Conservation (phyloP, 92 coral and sea anemone genomes). For the Diadumene lineata region DNA sequence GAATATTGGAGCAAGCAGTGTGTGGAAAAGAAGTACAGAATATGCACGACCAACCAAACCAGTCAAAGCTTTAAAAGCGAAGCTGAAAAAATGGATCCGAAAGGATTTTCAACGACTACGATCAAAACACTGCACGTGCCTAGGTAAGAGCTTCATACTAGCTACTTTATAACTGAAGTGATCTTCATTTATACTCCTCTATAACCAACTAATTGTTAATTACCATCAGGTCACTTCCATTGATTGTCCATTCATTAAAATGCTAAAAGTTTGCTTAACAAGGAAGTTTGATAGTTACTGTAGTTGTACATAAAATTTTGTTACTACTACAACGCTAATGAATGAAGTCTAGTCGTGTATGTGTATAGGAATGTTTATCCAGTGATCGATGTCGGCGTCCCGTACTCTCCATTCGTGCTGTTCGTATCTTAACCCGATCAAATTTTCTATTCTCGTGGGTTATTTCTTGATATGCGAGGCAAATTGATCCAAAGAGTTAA, state of each 20-base stretch:
- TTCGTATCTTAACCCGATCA: conserved; percentile 7
- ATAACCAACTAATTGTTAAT: conserved; percentile 1
- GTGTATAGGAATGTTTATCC: conserved; percentile 25
- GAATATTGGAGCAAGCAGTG: conserved; percentile 40
- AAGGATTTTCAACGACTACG: conserved; percentile 26
- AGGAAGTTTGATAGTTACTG: conserved; percentile 29
- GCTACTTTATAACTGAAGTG: conserved; percentile 9
- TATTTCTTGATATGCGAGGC: conserved; percentile 17
- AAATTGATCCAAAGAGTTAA: conserved; percentile 27
- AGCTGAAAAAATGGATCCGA: conserved; percentile 26
- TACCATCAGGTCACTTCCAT: neutral
- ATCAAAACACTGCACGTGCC: conserved; percentile 34
- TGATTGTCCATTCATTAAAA: conserved; percentile 25
- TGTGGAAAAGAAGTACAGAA: conserved; percentile 58
- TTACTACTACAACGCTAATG: conserved; percentile 19
- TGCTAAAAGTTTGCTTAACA: conserved; percentile 7
- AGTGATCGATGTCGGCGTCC: conserved; percentile 7
- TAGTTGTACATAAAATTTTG: conserved; percentile 1
- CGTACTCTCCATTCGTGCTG: conserved; percentile 6
- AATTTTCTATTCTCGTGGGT: conserved; percentile 1
- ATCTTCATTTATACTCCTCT: neutral
- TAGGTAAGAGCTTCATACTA: conserved; percentile 19
- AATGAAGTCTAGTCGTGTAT: conserved; percentile 7
- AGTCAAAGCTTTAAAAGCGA: conserved; percentile 18
- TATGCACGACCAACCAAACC: conserved; percentile 50